A percentile compares a stretch with the other conserved stretches of the same genome.
phyloP scores from a whole-genome alignment of 2,113 vertebrate species.

The Peucedramus taeniatus region DNA sequence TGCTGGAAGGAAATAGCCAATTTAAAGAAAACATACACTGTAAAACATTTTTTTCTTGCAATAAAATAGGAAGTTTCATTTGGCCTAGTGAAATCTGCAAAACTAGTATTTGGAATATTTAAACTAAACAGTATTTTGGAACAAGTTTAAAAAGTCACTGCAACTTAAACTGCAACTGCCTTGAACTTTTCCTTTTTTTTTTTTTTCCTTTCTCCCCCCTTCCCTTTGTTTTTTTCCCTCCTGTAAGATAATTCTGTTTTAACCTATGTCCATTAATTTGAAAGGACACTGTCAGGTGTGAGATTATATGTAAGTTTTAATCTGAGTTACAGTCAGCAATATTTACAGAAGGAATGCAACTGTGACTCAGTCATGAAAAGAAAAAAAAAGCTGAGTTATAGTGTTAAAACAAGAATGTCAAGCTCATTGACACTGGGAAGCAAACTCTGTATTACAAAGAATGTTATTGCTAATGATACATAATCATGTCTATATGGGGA shows the following conservation, averaged over 20 bases:
- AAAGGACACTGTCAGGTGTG: not conserved
- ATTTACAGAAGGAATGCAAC: not conserved
- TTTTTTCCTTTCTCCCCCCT: no score
- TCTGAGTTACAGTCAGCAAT: not conserved
- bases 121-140: not conserved
- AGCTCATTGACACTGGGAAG: not conserved
- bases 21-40: not conserved
- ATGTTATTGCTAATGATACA: not conserved
- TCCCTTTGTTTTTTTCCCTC: not conserved
- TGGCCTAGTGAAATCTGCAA: slow-evolving; percentile 49
- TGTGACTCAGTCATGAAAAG: not conserved
- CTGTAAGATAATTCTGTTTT: not conserved
- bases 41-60: not conserved
- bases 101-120: slow-evolving; percentile 23
- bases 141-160: not conserved
- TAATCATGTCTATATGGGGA: not conserved
- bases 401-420: not conserved
- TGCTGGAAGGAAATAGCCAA: slow-evolving; percentile 15
- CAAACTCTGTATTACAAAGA: not conserved
- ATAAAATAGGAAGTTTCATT: slow-evolving; percentile 24
- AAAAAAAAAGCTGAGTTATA: not conserved
- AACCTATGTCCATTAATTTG: not conserved
- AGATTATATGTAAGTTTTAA: not conserved
- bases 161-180: slow-evolving; percentile 30
- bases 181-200: not conserved